Conservation (phyloP, 2,888 invertebrate genomes). For the Teinopalpus imperialis region DNA sequence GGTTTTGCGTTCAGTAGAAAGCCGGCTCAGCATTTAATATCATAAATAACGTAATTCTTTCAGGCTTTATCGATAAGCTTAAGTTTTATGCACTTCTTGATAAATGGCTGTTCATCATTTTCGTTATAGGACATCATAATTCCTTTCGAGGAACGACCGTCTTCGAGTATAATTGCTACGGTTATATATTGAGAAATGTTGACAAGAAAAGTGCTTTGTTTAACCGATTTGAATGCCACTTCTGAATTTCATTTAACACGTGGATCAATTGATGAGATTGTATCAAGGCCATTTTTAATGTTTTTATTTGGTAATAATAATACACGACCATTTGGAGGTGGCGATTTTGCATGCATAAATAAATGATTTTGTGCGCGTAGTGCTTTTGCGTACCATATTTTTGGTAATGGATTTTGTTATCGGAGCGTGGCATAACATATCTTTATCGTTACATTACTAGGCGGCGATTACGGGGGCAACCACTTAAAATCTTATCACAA, state of each 20-base stretch:
- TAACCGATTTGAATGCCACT: too few species aligned
- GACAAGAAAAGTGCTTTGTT: slow-evolving; percentile 23
- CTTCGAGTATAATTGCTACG: neutral
- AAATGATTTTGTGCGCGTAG: neutral
- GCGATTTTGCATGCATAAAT: neutral
- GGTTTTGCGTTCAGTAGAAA: too few species aligned
- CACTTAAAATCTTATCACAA: slow-evolving; percentile 26
- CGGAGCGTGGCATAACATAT: slow-evolving; percentile 21
- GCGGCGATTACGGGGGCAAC: slow-evolving; percentile 22
- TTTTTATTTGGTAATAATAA: too few species aligned
- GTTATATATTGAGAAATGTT: slow-evolving; percentile 23
- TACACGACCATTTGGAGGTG: too few species aligned
- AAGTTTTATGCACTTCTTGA: neutral
- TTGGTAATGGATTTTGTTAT: slow-evolving; percentile 22
- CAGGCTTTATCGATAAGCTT: neutral
- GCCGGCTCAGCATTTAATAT: neutral
- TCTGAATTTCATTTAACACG: too few species aligned
- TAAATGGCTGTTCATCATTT: neutral
- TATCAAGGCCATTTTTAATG: too few species aligned
- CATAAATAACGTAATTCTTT: slow-evolving; percentile 37
- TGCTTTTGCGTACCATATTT: neutral
- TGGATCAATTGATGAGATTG: slow-evolving; percentile 6
- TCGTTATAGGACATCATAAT: neutral
- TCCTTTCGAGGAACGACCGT: neutral
- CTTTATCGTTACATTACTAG: slow-evolving; percentile 25